These are phyloP conservation scores for Sebastes diaconus DNA, from an alignment of 2,797 vertebrate genomes.

Conservation along the genomic window DNA sequence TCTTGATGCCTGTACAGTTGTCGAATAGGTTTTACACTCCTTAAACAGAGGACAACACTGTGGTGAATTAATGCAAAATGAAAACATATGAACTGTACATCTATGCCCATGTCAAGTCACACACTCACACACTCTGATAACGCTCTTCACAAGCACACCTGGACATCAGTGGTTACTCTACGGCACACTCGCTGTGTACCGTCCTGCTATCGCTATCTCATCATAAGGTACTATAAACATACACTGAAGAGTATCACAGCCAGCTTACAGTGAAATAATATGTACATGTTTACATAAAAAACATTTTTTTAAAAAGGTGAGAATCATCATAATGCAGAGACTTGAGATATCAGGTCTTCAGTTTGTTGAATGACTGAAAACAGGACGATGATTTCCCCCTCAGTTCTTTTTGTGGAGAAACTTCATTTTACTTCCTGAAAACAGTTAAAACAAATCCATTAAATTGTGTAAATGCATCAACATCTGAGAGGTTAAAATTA, in stretches of 20 bases:
- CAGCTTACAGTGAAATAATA: slow-evolving; percentile 91
- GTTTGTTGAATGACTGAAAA: slow-evolving; percentile 28
- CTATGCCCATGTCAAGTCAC: slow-evolving; percentile 55
- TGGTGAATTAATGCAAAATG: slow-evolving; percentile 73
- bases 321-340: slow-evolving; percentile 44
- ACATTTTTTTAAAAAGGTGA: slow-evolving; percentile 5
- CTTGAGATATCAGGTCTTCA: slow-evolving; percentile 34
- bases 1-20: slow-evolving; percentile 82
- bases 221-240: slow-evolving; percentile 88
- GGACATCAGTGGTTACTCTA: slow-evolving; percentile 89
- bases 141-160: slow-evolving; percentile 69
- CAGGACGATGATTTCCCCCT: slow-evolving; percentile 50
- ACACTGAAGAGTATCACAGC: slow-evolving; percentile 81
- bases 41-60: slow-evolving; percentile 72
- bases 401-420: slow-evolving; percentile 99
- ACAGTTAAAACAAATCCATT: slow-evolving; percentile 31
- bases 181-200: slow-evolving; percentile 87
- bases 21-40: slow-evolving; percentile 59
- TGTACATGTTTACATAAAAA: slow-evolving; percentile 85
- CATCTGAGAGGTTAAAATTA: background rate
- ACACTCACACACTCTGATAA: slow-evolving; percentile 60
- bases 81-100: slow-evolving; percentile 78
- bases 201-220: slow-evolving; percentile 82
- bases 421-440: slow-evolving; percentile 98
- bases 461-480: background rate